Conservation (phyloP, 2,888 invertebrate genomes). For the Microctonus brassicae region DNA sequence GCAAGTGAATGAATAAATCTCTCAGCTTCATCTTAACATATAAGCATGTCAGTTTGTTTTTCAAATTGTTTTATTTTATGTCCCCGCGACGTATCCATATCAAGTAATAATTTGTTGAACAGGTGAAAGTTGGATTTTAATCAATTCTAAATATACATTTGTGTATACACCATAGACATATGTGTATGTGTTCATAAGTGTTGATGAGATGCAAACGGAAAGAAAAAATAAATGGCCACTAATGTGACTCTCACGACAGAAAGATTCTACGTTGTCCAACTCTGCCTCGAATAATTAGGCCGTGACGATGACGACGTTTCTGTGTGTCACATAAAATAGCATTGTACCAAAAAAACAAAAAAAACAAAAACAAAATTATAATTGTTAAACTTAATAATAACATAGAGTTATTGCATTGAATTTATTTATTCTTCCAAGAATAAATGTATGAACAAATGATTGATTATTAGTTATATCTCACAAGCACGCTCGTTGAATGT, state of each 20-base stretch:
- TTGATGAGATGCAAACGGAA: not conserved
- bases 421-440: not conserved
- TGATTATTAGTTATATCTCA: not conserved
- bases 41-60: not conserved
- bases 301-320: slow-evolving; percentile 51
- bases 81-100: slow-evolving; percentile 40
- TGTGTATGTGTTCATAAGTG: not conserved
- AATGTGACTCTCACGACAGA: not conserved
- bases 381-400: not conserved
- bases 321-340: slow-evolving; percentile 35
- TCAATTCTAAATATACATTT: not conserved
- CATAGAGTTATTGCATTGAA: not conserved
- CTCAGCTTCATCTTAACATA: not conserved
- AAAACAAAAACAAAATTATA: not conserved
- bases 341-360: not conserved
- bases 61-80: not conserved
- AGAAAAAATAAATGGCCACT: slow-evolving; percentile 7
- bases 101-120: slow-evolving; percentile 50
- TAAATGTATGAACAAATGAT: not conserved
- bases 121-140: slow-evolving; percentile 57
- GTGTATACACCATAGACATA: not conserved
- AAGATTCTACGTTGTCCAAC: slow-evolving; percentile 16
- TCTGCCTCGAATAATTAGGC: slow-evolving; percentile 54
- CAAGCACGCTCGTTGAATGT: not conserved
- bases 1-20: slow-evolving; percentile 37